These are phyloP conservation scores for Mycalesis mineus DNA, from an alignment of 2,888 invertebrate genomes.

Conservation along the genomic window DNA sequence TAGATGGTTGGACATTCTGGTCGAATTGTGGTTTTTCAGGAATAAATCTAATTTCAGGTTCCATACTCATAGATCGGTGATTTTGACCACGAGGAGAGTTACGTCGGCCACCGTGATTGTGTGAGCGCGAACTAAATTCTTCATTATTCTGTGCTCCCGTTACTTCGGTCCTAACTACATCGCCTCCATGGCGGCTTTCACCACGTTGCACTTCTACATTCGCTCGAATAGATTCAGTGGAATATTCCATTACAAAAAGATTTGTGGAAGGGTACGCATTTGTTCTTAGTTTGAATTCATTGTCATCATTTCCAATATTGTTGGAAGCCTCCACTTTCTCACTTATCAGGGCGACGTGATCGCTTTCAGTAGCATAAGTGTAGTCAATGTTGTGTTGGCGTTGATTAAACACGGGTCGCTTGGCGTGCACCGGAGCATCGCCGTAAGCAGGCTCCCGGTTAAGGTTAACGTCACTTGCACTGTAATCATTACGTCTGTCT, in stretches of 20 bases:
- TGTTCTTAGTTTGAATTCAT: conserved; percentile 6
- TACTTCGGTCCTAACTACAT: neutral
- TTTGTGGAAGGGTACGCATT: conserved; percentile 1
- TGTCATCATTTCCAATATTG: conserved; percentile 5
- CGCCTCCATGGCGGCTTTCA: neutral
- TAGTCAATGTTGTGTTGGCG: neutral
- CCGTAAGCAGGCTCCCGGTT: neutral
- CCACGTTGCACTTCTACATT: neutral
- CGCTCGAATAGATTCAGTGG: neutral
- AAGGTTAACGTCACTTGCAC: conserved; percentile 2
- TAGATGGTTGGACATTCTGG: neutral
- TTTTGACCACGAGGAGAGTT: neutral
- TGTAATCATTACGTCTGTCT: conserved; percentile 12
- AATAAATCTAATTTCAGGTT: neutral
- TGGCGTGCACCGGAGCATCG: neutral
- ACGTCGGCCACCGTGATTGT: neutral
- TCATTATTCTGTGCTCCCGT: neutral
- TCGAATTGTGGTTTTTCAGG: neutral
- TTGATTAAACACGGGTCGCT: neutral
- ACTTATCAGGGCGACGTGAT: conserved; percentile 3
- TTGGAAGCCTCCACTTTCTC: neutral
- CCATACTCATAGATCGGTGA: neutral
- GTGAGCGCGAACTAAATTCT: neutral
- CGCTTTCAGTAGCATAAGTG: conserved; percentile 1
- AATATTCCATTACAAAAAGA: neutral